phyloP scores from a whole-genome alignment of 2,113 vertebrate species.

The Lonchura striata region DNA sequence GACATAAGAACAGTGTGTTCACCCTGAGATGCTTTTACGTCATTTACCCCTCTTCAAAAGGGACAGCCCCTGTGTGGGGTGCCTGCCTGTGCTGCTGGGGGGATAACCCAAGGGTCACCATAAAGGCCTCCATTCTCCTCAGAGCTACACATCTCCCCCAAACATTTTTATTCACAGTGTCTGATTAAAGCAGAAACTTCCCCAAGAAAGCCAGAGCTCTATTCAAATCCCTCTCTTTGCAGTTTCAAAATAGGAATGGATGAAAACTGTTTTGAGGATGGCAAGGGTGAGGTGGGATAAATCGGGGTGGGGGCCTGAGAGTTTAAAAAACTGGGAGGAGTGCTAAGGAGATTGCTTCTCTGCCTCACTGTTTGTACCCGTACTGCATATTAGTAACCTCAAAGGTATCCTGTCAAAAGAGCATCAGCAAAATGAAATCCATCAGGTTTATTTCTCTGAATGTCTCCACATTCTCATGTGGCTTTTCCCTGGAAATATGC shows the following conservation, averaged over 20 bases:
- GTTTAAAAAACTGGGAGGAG: neutral
- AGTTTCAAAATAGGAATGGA: neutral
- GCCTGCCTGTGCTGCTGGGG: neutral
- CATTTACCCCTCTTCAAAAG: neutral
- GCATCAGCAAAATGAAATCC: neutral
- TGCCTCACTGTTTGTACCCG: neutral
- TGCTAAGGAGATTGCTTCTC: neutral
- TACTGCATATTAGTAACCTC: neutral
- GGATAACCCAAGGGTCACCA: accelerated
- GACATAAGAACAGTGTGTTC: neutral
- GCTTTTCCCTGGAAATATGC: neutral
- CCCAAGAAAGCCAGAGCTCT: neutral
- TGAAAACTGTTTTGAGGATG: neutral
- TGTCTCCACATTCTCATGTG: neutral
- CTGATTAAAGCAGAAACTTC: neutral
- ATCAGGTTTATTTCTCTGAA: neutral
- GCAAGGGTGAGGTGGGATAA: neutral
- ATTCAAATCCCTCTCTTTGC: neutral
- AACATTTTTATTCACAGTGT: neutral
- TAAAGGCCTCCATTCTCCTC: conserved; percentile 8
- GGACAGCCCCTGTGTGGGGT: neutral
- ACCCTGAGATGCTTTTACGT: neutral
- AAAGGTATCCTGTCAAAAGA: neutral
- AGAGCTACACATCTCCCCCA: neutral
- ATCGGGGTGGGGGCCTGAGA: neutral